These are phyloP conservation scores for Drosophila sordidula DNA, from an alignment of 2,888 invertebrate genomes.

Conservation along the genomic window DNA sequence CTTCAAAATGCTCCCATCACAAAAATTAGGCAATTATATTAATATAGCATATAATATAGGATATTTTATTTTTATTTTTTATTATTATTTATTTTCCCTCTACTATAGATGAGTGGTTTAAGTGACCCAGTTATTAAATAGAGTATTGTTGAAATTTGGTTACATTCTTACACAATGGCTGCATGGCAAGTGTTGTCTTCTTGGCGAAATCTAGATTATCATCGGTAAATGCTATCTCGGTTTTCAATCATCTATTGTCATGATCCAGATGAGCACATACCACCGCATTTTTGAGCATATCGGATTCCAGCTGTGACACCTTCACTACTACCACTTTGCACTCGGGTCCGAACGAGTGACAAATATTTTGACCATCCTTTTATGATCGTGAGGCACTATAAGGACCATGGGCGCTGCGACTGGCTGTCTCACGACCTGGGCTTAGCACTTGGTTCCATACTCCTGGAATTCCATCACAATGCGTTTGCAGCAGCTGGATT, in stretches of 20 bases:
- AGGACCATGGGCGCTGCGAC: constrained; percentile 46
- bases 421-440: constrained; percentile 70
- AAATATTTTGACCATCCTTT: constrained; percentile 77
- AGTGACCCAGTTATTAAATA: too few relatives aligned
- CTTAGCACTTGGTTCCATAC: constrained; percentile 53
- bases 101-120: too few relatives aligned
- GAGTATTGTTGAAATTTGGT: constrained; percentile 7
- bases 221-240: constrained; percentile 41
- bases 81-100: too few relatives aligned
- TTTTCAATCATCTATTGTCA: constrained; percentile 53
- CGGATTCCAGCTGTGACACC: constrained; percentile 59
- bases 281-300: constrained; percentile 61
- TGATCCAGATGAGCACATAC: constrained; percentile 52
- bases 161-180: constrained; percentile 5
- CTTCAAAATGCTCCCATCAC: too few relatives aligned
- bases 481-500: constrained; percentile 50
- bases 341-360: constrained; percentile 44
- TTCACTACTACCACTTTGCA: constrained; percentile 32
- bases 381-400: constrained; percentile 74
- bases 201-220: constrained; percentile 24
- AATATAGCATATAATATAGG: too few relatives aligned
- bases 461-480: constrained; percentile 71
- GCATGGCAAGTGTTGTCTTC: constrained; percentile 10
- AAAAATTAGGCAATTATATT: too few relatives aligned
- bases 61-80: too few relatives aligned